Percentiles rank a stretch among this genome's conserved stretches.
Evolutionary conservation across 2,113 vertebrate genomes (phyloP).

Genomic region (Cyprinus carpio): DNA sequence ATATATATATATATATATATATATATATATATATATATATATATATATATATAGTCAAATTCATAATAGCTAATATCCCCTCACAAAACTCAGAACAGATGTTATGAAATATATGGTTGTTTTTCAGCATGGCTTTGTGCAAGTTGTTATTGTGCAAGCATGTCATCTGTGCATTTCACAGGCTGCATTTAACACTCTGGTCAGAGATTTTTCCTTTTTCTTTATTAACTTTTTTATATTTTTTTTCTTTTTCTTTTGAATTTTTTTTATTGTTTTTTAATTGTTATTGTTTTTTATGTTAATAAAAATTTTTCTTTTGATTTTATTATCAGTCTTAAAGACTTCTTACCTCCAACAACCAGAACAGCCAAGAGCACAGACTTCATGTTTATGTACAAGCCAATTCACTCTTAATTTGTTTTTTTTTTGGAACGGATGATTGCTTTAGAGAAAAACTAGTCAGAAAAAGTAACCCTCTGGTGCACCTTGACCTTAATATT

Average conservation of each 20-base stretch:
- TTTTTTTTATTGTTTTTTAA: too few relatives aligned
- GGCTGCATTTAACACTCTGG: too few relatives aligned
- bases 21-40: too few relatives aligned
- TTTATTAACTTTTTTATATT: too few relatives aligned
- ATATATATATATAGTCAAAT: too few relatives aligned
- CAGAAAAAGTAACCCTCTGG: background rate
- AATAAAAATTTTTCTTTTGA: too few relatives aligned
- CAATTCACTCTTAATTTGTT: slow-evolving; percentile 35
- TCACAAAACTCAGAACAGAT: background rate
- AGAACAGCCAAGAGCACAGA: slow-evolving; percentile 71
- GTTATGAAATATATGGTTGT: too few relatives aligned
- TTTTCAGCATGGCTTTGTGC: background rate
- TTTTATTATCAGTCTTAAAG: background rate
- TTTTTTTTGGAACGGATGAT: slow-evolving; percentile 37
- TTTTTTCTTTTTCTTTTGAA: background rate
- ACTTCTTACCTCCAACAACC: slow-evolving; percentile 71
- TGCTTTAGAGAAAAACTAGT: slow-evolving; percentile 35
- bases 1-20: too few relatives aligned
- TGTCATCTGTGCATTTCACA: slow-evolving; percentile 52
- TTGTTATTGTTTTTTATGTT: too few relatives aligned
- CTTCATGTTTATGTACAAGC: slow-evolving; percentile 69
- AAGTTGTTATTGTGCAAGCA: background rate
- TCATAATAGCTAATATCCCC: background rate
- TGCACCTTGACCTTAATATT: slow-evolving; percentile 12
- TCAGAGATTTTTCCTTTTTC: too few relatives aligned